A percentile compares a stretch with the other conserved stretches of the same genome.
Conservation (phyloP, 2,888 invertebrate species). For the Hoplodrina blanda region DNA sequence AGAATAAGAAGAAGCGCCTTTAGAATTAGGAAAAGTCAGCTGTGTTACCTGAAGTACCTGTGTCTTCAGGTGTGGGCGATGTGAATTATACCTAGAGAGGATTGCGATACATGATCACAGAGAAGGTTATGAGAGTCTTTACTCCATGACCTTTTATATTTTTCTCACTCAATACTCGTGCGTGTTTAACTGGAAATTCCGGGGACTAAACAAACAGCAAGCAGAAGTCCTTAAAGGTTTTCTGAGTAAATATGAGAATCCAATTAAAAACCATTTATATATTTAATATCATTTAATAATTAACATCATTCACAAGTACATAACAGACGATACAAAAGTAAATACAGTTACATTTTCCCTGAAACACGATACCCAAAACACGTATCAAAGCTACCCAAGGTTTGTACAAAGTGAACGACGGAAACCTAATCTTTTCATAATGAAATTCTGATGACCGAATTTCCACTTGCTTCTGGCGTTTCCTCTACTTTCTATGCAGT, state of each 20-base stretch:
- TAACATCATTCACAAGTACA: not conserved
- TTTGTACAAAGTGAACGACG: constrained; percentile 2
- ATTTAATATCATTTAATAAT: too few relatives aligned
- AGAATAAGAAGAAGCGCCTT: constrained; percentile 8
- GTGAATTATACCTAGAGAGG: too few relatives aligned
- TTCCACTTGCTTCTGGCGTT: constrained; percentile 29
- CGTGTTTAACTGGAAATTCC: too few relatives aligned
- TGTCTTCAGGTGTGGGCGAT: not conserved
- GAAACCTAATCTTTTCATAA: constrained; percentile 55
- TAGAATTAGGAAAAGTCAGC: not conserved
- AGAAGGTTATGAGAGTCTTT: too few relatives aligned
- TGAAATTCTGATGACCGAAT: constrained; percentile 50
- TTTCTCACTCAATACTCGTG: too few relatives aligned
- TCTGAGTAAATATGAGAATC: too few relatives aligned
- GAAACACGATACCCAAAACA: constrained; percentile 7
- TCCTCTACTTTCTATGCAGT: constrained; percentile 20
- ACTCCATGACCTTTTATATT: too few relatives aligned
- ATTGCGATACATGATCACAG: too few relatives aligned
- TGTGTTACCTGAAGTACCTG: too few relatives aligned
- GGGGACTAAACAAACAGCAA: too few relatives aligned
- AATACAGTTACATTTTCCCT: constrained; percentile 7
- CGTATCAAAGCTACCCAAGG: constrained; percentile 11
- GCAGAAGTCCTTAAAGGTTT: too few relatives aligned
- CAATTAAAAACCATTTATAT: too few relatives aligned
- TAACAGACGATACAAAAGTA: not conserved